Evolutionary conservation across 2,113 vertebrate species (phyloP).

Genomic region (Notothenia coriiceps): DNA sequence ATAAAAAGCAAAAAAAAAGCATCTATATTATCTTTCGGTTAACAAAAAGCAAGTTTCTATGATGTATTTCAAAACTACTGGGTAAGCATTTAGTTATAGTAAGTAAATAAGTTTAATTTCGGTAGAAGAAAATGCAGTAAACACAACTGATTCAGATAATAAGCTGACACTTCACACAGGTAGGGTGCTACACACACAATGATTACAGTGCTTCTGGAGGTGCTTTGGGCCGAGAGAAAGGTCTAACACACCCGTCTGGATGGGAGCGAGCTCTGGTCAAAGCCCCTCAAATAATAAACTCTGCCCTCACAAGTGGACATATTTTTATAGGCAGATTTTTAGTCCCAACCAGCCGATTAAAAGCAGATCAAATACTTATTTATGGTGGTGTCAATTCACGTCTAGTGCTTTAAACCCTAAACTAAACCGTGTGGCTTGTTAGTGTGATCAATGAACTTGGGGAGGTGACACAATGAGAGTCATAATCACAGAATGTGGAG

Average conservation of each 20-base stretch:
- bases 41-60: constrained; percentile 72
- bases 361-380: neutral
- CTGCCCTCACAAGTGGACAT: constrained; percentile 17
- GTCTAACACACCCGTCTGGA: constrained; percentile 20
- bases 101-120: constrained; percentile 26
- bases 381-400: constrained; percentile 14
- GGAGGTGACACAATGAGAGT: constrained; percentile 25
- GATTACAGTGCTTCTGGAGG: constrained; percentile 21
- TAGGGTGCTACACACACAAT: constrained; percentile 38
- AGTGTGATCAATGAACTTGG: constrained; percentile 43
- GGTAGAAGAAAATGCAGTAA: constrained; percentile 44
- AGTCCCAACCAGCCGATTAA: neutral
- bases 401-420: neutral
- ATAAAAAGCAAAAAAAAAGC: constrained; percentile 90
- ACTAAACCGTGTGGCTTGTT: constrained; percentile 15
- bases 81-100: constrained; percentile 71
- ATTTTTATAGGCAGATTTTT: constrained; percentile 18
- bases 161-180: constrained; percentile 38
- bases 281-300: constrained; percentile 2
- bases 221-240: constrained; percentile 15
- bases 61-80: constrained; percentile 58
- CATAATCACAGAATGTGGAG: constrained; percentile 79
- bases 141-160: constrained; percentile 41
- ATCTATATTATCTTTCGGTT: constrained; percentile 79
- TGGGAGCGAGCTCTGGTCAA: constrained; percentile 25